Percentiles rank a stretch among this genome's conserved stretches.
Evolutionary conservation across 2,797 vertebrate genomes (phyloP).

Genomic region (Ctenopoma kingsleyae): DNA sequence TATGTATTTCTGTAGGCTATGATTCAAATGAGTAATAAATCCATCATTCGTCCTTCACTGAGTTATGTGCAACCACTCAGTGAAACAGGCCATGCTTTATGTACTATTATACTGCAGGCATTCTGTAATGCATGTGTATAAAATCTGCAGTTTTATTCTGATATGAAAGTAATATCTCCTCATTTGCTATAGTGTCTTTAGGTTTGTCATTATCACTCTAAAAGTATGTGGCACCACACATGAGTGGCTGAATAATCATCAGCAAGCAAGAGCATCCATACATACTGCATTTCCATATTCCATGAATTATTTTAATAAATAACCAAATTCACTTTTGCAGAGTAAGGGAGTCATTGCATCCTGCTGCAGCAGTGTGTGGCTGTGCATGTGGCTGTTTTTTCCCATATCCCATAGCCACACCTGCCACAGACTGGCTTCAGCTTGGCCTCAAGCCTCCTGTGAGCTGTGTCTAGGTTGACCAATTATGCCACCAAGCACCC

Average conservation of each 20-base stretch:
- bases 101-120: not conserved
- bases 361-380: slow-evolving; percentile 59
- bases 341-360: slow-evolving; percentile 28
- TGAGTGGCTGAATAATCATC: not conserved
- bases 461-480: slow-evolving; percentile 74
- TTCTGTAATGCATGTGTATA: not conserved
- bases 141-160: not conserved
- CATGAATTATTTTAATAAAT: not conserved
- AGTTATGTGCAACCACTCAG: not conserved
- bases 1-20: slow-evolving; percentile 27
- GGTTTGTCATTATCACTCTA: slow-evolving; percentile 1
- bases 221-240: too few relatives aligned
- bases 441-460: slow-evolving; percentile 70
- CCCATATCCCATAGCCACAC: slow-evolving; percentile 75
- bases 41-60: slow-evolving; percentile 33
- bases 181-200: not conserved
- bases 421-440: slow-evolving; percentile 75
- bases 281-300: not conserved
- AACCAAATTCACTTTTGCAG: slow-evolving; percentile 4
- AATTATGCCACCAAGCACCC: slow-evolving; percentile 70
- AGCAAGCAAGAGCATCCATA: slow-evolving; percentile 1
- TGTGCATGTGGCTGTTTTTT: slow-evolving; percentile 64
- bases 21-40: slow-evolving; percentile 40
- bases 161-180: not conserved
- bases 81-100: not conserved